Percentiles rank a stretch among this genome's conserved stretches.
phyloP scores from a whole-genome alignment of 2,113 vertebrate genomes.

The Sceloporus undulatus region DNA sequence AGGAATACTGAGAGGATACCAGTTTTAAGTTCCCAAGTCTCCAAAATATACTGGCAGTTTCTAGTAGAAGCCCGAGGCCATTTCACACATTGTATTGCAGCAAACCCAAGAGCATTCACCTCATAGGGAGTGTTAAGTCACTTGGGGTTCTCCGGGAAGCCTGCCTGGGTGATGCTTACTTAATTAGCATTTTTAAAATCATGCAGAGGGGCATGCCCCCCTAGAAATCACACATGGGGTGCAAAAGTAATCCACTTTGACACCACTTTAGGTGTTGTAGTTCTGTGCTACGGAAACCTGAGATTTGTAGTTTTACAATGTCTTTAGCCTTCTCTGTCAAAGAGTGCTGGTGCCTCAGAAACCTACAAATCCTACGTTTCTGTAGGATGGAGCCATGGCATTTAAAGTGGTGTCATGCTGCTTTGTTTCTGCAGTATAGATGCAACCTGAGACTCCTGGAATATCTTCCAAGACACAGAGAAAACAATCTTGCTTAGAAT shows the following conservation, averaged over 20 bases:
- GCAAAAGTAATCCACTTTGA: not conserved
- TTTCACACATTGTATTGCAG: not conserved
- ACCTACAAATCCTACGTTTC: no score
- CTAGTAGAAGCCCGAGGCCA: not conserved
- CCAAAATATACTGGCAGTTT: not conserved
- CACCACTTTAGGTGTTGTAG: no score
- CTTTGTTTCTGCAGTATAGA: not conserved
- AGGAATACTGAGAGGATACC: not conserved
- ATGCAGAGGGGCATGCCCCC: not conserved
- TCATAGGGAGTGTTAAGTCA: not conserved
- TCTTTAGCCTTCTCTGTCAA: no score
- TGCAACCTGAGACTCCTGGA: not conserved
- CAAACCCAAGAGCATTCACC: not conserved
- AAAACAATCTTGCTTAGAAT: not conserved
- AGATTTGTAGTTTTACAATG: no score
- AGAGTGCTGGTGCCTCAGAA: no score
- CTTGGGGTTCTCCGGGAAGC: not conserved
- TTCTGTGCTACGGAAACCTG: no score
- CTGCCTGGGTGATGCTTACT: no score
- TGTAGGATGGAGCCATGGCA: no score
- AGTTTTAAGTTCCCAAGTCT: not conserved
- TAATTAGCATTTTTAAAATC: not conserved
- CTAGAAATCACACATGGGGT: not conserved
- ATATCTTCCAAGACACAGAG: no score
- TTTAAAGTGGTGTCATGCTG: no score